phyloP scores from a whole-genome alignment of 1,140 invertebrate species.

The Philaenus spumarius region DNA sequence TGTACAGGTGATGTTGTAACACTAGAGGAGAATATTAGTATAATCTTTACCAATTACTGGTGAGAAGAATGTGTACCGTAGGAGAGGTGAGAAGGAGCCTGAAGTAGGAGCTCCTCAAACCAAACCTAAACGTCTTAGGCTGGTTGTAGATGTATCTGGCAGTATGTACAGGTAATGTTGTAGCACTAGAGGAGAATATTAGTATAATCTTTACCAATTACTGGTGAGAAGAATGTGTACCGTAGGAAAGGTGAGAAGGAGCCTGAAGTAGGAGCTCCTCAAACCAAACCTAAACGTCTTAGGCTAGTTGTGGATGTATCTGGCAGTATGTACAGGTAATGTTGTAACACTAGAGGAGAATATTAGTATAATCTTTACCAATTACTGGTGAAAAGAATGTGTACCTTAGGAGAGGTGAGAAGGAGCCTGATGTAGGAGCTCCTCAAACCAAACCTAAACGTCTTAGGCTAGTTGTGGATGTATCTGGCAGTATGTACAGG shows the following conservation, averaged over 20 bases:
- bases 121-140: conserved; percentile 81
- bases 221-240: conserved; percentile 90
- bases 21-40: too few relatives aligned
- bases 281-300: conserved; percentile 84
- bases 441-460: conserved; percentile 83
- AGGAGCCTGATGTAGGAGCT: conserved; percentile 76
- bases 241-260: conserved; percentile 70
- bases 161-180: conserved; percentile 93
- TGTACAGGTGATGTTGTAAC: too few relatives aligned
- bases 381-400: conserved; percentile 88
- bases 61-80: conserved; percentile 84
- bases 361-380: too few relatives aligned
- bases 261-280: conserved; percentile 75
- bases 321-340: conserved; percentile 91
- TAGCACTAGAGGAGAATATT: too few relatives aligned
- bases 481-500: conserved; percentile 95
- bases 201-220: too few relatives aligned
- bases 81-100: conserved; percentile 73
- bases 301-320: conserved; percentile 87
- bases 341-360: too few relatives aligned
- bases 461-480: conserved; percentile 83
- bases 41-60: too few relatives aligned
- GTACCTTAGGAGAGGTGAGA: conserved; percentile 73
- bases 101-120: conserved; percentile 77
- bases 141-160: conserved; percentile 89